Evolutionary conservation across 2,113 vertebrate genomes (phyloP).

Genomic region (Todiramphus saurophagus): DNA sequence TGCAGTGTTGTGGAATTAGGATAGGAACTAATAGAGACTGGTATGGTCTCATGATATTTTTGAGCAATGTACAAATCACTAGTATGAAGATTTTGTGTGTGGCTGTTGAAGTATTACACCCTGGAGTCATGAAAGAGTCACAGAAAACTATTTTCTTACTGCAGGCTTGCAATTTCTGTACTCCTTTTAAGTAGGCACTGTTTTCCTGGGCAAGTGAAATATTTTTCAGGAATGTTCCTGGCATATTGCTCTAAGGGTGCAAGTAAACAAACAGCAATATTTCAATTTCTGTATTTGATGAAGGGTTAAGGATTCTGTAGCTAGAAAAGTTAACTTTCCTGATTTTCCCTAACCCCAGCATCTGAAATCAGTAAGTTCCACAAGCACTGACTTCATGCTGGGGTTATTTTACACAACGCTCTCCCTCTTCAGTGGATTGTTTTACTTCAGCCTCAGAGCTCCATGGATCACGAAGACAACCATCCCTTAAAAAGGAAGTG

Average conservation of each 20-base stretch:
- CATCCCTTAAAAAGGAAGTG: not conserved
- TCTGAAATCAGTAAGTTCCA: not conserved
- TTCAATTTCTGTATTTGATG: not conserved
- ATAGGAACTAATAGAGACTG: not conserved
- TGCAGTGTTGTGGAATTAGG: fast-evolving
- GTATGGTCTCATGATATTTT: fast-evolving
- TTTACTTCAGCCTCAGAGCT: not conserved
- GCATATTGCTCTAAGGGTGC: not conserved
- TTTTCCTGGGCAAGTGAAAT: not conserved
- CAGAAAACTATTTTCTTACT: not conserved
- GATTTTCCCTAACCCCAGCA: not conserved
- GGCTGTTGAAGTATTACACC: not conserved
- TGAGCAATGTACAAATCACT: fast-evolving
- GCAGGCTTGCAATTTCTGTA: not conserved
- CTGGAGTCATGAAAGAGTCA: not conserved
- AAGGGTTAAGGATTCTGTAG: not conserved
- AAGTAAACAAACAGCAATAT: not conserved
- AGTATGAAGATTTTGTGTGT: not conserved
- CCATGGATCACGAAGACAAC: not conserved
- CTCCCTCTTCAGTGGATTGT: not conserved
- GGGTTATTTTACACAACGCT: not conserved
- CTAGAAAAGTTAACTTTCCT: not conserved
- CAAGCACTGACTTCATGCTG: not conserved
- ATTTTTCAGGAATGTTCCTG: not conserved
- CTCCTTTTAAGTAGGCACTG: fast-evolving